Evolutionary conservation across 2,797 vertebrate genomes (phyloP), one percentile per base, ranked within the genome.

Genomic region (Arremon aurantiirostris): DNA sequence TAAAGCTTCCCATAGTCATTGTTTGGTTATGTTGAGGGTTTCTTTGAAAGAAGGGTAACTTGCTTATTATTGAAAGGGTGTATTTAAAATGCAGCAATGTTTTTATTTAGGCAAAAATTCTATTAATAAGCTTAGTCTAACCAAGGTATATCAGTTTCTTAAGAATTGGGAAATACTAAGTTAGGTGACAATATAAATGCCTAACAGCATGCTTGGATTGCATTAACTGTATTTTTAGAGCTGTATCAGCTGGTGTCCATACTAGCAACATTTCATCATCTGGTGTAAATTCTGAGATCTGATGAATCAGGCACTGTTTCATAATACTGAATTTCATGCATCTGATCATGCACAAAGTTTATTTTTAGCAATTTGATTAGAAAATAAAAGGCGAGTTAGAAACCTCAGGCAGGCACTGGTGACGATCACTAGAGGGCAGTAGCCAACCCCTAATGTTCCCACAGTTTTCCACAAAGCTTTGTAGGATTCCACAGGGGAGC

Each of bases 371-470:
- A 71, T 34, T 47, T 4, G 41, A 17, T 32, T 7, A 8, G n/a
- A 53, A 73, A 61, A 63, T 5, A 49, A n/a, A 76, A 30, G 8
- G 20, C 3, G 7, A 42, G 12, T 5, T 5, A 3, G 61, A 64
- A 44, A 57, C 26, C 17, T 32, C 4, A 22, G 60, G 1, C 4
- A 22, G 60, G 1, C 5, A 3, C 4, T 1, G 34, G 37, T 6
- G 88, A 41, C 1, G 28, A 52, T 82, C 96, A 91, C 94, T 90
- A 95, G 97, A 94, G 93, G 97, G 97, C 96, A 96, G 95, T 42
- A 96, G 90, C 56, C 94, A 95, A 97, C 95, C 20, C 95, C 72
- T 44, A 56, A 97, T 97, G 32, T 27, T 47, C 42, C 28, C 57
- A 19, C 14, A 17, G 15, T 5, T 24, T 19, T 47, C 11, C 49